Evolutionary conservation across 2,113 vertebrate species (phyloP), one percentile per base, ranked within the genome.

Genomic region (Aegypius monachus): DNA sequence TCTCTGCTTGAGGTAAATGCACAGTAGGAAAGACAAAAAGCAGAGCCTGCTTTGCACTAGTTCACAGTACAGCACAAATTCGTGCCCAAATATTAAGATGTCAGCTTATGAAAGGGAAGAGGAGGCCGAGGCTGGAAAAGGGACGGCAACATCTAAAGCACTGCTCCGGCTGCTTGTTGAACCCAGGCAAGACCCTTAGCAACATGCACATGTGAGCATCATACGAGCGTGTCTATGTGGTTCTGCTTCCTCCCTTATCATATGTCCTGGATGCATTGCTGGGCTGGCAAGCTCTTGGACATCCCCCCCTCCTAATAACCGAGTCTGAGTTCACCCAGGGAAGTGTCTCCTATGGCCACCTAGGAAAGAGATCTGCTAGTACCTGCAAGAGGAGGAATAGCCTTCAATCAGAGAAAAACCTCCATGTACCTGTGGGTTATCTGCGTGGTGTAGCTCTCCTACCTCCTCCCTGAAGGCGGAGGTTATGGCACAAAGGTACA

Each of bases 151-250:
- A 45, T 6, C 58, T 55, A 38, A 84, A 81, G 36, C 59, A 36
- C 18, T 20, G 27, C 21, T 5, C 18, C 40, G 38, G 11, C 14
- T 10, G 5, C 19, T 58, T 7, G 20, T 20, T 61, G 47, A 59
- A 50, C 21, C 32, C 9, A 22, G 47, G 17, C 23, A 66, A 81
- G n/a, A 62, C 42, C 43, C 48, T 59, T 26, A 58, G 62, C 27
- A 50, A 36, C 42, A 11, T 5, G 36, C 3, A 52, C 16, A 6
- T 14, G 6, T 5, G 27, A 63, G 27, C 21, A 47, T 12, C 4
- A 0, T 17, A 22, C 3, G 1, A 74, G 21, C 1, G 0, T 4
- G 16, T 63, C 56, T 74, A 0, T 25, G 19, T 25, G 55, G 34
- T 16, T 55, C 40, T 82, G 56, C 42, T n/a, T 26, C 70, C 19